Evolutionary conservation across 1,140 invertebrate genomes (phyloP).

Genomic region (Octopus bimaculoides): DNA sequence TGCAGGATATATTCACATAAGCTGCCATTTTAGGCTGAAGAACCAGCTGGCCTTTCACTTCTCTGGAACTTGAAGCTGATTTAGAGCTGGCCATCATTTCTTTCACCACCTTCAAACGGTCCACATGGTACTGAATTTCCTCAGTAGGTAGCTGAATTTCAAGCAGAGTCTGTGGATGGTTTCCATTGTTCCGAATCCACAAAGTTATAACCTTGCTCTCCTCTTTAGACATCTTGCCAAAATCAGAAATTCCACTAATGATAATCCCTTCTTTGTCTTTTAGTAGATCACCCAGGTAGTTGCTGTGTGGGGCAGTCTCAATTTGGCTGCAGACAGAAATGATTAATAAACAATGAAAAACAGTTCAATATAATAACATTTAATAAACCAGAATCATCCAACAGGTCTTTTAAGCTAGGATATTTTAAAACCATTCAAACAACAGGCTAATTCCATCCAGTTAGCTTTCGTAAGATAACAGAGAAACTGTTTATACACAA

Average conservation of each 20-base stretch:
- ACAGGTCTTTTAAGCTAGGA: slow-evolving; percentile 5
- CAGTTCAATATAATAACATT: too few relatives aligned
- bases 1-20: slow-evolving; percentile 21
- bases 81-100: slow-evolving; percentile 20
- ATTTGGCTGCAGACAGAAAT: slow-evolving; percentile 9
- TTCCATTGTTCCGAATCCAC: slow-evolving; percentile 29
- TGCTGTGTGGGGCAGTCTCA: not conserved
- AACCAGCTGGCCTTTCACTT: slow-evolving; percentile 14
- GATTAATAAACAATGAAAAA: slow-evolving; percentile 1
- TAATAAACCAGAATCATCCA: not conserved
- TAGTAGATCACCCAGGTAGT: slow-evolving; percentile 26
- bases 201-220: slow-evolving; percentile 22
- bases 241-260: slow-evolving; percentile 24
- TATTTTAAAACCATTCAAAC: too few relatives aligned
- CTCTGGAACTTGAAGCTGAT: slow-evolving; percentile 8
- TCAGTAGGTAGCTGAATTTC: slow-evolving; percentile 23
- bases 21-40: slow-evolving; percentile 26
- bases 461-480: too few relatives aligned
- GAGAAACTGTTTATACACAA: too few relatives aligned
- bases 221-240: slow-evolving; percentile 22
- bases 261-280: slow-evolving; percentile 31
- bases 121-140: slow-evolving; percentile 20
- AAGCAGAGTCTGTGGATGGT: slow-evolving; percentile 18
- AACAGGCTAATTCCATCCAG: too few relatives aligned
- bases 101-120: slow-evolving; percentile 22